These are phyloP conservation scores for Esperia sulphurella DNA, from an alignment of 2,888 invertebrate species.

Conservation along the genomic window DNA sequence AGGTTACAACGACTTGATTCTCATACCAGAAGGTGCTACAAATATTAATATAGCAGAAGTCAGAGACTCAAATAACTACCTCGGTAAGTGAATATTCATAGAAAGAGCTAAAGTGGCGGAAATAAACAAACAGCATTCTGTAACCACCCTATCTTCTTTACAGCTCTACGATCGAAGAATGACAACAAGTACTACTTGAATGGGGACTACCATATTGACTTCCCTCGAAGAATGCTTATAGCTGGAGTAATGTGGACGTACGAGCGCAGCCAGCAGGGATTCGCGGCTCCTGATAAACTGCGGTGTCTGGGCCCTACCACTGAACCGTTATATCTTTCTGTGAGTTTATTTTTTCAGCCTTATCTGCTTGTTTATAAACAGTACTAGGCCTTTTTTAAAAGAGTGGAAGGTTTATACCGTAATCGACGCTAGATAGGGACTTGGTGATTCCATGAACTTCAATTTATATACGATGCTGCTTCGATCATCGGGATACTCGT, in stretches of 20 bases:
- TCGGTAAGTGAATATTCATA: constrained; percentile 83
- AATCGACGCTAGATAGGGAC: too few relatives aligned
- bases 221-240: constrained; percentile 88
- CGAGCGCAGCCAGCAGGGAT: constrained; percentile 88
- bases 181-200: constrained; percentile 93
- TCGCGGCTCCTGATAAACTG: constrained; percentile 91
- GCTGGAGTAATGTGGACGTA: constrained; percentile 94
- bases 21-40: constrained; percentile 96
- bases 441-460: too few relatives aligned
- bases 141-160: constrained; percentile 16
- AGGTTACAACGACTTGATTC: constrained; percentile 95
- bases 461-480: too few relatives aligned
- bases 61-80: constrained; percentile 91
- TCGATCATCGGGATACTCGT: too few relatives aligned
- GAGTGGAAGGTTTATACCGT: too few relatives aligned
- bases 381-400: too few relatives aligned
- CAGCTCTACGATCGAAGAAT: constrained; percentile 88
- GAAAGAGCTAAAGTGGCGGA: neutral
- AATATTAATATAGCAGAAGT: constrained; percentile 90
- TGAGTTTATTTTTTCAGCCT: constrained; percentile 41
- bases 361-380: too few relatives aligned
- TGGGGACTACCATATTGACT: constrained; percentile 96
- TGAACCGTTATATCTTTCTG: constrained; percentile 93
- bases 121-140: neutral
- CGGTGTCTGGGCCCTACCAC: constrained; percentile 92